phyloP scores from a whole-genome alignment of 1,140 invertebrate species.

The Drosophila grimshawi region DNA sequence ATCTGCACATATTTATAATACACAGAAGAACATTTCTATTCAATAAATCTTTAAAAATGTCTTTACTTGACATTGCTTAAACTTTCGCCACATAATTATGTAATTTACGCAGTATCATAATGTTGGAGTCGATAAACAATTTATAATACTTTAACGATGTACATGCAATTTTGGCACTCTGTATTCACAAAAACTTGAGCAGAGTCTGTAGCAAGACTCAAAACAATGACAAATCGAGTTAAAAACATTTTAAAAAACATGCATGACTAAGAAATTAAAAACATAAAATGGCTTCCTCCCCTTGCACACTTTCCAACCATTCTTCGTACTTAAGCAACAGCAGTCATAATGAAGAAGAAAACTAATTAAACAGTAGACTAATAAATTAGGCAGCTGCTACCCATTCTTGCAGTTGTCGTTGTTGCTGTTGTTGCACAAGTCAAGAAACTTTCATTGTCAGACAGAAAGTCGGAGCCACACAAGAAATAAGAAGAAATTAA shows the following conservation, averaged over 20 bases:
- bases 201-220: not conserved
- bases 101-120: slow-evolving; percentile 23
- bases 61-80: not conserved
- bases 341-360: slow-evolving; percentile 56
- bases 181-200: slow-evolving; percentile 24
- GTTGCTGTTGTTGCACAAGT: slow-evolving; percentile 54
- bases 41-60: too few species aligned
- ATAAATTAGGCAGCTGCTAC: slow-evolving; percentile 72
- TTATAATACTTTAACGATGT: slow-evolving; percentile 21
- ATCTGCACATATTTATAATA: too few species aligned
- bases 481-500: slow-evolving; percentile 80
- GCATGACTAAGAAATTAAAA: slow-evolving; percentile 62
- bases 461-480: slow-evolving; percentile 71
- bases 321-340: slow-evolving; percentile 15
- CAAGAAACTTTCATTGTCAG: slow-evolving; percentile 76
- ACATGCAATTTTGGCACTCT: slow-evolving; percentile 23
- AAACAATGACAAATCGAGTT: slow-evolving; percentile 30
- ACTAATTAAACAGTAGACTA: slow-evolving; percentile 70
- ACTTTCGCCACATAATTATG: slow-evolving; percentile 20
- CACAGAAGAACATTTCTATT: too few species aligned
- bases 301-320: not conserved
- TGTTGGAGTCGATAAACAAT: slow-evolving; percentile 6
- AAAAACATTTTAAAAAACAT: slow-evolving; percentile 36
- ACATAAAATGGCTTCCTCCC: slow-evolving; percentile 35
- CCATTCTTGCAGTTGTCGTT: slow-evolving; percentile 32